Base-by-base conservation (phyloP, 2,888 invertebrate genomes). In the Eupithecia inturbata region DNA sequence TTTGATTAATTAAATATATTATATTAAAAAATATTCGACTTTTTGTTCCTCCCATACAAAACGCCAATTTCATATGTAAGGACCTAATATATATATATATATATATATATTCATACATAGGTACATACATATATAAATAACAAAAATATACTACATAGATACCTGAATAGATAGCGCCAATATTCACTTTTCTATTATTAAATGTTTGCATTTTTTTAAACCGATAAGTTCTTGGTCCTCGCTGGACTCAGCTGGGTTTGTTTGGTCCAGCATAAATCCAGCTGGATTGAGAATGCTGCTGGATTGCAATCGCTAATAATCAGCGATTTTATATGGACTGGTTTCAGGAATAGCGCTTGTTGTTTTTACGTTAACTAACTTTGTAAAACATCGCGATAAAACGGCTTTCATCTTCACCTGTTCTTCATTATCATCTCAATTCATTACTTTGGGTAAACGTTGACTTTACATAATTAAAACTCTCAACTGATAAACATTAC, bases 401-500 rank as follows among this genome's bases (percentile, higher is more conserved):
- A 62, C 19, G 16, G 16, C 19, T 31, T n/a, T 41, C 31, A 33
- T 45, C 39, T 45, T 63, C 62, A 60, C 41, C 41, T 70, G 14
- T 33, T 14, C 33, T 68, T 45, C 26, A 53, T 41, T 62, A 60
- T n/a, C 28, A 68, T 22, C 57, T 39, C 39, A 36, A 60, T 62
- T 72, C n/a, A 41, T 62, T 62, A 72, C 60, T 26, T 33, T 14
- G 62, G 39, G 14, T 67, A 64, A 41, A 67, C 26, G 22, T 45
- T 67, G 66, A 66, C 66, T 66, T 64, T 64, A 22, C 39, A 16
- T 66, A 66, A 64, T 64, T 64, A 36, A 62, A 64, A 66, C 16
- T 39, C 63, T 12, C 63, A 62, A 26, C 66, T 39, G 26, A 66
- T 36, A 66, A 66, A 66, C 66, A 39, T n/a, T 53, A 22, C 9